Evolutionary conservation across 2,797 vertebrate genomes (phyloP).

Genomic region (Pseudopleuronectes americanus): DNA sequence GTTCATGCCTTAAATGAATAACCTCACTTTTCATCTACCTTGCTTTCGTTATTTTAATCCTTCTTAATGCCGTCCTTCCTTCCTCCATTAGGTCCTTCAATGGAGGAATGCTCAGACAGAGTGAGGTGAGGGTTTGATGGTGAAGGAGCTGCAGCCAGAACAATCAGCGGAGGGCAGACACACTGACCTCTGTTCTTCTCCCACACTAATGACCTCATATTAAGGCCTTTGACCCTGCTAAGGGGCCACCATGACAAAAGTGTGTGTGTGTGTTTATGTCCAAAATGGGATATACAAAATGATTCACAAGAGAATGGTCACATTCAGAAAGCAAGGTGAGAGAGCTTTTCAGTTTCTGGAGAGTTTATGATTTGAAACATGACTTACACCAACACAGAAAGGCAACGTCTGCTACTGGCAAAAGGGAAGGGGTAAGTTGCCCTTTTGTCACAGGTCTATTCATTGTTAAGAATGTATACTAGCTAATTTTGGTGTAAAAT

Average conservation of each 20-base stretch:
- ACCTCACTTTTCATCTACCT: constrained; percentile 5
- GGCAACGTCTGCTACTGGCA: too few relatives aligned
- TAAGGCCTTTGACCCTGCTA: not conserved
- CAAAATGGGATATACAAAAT: too few relatives aligned
- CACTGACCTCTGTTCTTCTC: constrained; percentile 1
- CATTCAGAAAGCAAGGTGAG: too few relatives aligned
- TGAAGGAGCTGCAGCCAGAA: not conserved
- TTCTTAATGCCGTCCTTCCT: constrained; percentile 1
- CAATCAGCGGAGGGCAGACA: not conserved
- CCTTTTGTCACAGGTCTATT: too few relatives aligned
- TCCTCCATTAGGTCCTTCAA: too few relatives aligned
- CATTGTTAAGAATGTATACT: too few relatives aligned
- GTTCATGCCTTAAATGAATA: constrained; percentile 47
- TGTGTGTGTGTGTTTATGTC: not conserved
- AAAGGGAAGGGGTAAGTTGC: too few relatives aligned
- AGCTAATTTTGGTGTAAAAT: too few relatives aligned
- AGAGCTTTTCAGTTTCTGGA: too few relatives aligned
- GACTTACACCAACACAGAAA: too few relatives aligned
- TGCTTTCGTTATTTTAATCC: constrained; percentile 10
- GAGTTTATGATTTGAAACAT: too few relatives aligned
- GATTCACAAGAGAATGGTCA: too few relatives aligned
- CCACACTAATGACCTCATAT: constrained; percentile 1
- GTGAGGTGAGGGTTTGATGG: not conserved
- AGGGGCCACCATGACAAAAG: not conserved
- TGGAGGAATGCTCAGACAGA: not conserved